Base-by-base conservation (phyloP, 1,140 invertebrate species). In the Thaumatotibia leucotreta region DNA sequence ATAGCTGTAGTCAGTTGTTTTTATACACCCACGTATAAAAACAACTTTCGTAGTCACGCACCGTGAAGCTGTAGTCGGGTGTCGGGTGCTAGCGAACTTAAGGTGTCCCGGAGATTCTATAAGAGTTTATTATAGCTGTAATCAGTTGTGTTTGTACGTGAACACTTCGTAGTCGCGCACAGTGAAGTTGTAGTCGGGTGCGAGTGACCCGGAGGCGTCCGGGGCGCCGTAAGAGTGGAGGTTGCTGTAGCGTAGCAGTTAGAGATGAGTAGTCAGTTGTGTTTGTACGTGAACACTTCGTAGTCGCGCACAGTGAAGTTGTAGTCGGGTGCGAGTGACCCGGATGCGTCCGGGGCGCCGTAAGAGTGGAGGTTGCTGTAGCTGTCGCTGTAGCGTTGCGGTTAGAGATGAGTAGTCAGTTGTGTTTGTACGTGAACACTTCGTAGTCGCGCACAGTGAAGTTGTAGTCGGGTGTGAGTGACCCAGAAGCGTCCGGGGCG, bases 281-380 rank as follows among this genome's bases (percentile, higher is more conserved):
- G 69, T 65, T 77, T 77, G 35, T 68, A 66, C 0, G 86, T 87
- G 70, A 86, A 89, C 4, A 98, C 95, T 92, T 98, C 97, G 84
- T 98, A 98, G 88, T 98, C 97, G 5, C 94, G 89, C 23, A 98
- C 95, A 4, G 94, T 94, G 81, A 98, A 98, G 89, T 97, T 96
- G 86, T 98, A 98, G 78, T 97, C 96, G 0, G 95, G 95, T 93
- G 97, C 96, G 1, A 98, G 92, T 17, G 95, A 92, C 20, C 94
- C 93, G 66, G 93, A 94, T 1, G 95, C 94, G n/a, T 95, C 95
- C 67, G 94, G 93, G 81, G 9, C 32, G 5, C 32, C 2, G 32
- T 5, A 33, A 3, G 32, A 97, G 88, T 98, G 97, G 32, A 98
- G 91, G 92, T 98, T 98, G 24, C 96, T 97, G 81, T 98, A n/a